These are phyloP conservation scores for Gymnarchus niloticus DNA, from an alignment of 2,113 vertebrate species.

Conservation along the genomic window DNA sequence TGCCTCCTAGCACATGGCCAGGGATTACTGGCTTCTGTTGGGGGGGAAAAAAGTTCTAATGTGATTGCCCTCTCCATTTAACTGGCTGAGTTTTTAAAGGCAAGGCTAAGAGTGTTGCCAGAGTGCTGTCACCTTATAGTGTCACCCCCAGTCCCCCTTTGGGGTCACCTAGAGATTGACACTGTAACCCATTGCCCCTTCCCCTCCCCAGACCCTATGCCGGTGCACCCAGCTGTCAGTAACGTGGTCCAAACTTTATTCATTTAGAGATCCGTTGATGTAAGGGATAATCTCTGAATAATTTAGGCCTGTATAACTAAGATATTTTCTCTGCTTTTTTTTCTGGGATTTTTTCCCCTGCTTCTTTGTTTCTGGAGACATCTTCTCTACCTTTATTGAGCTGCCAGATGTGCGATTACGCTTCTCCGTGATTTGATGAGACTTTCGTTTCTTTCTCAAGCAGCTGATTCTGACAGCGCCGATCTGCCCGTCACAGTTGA, in stretches of 20 bases:
- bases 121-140: conserved; percentile 65
- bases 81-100: conserved; percentile 49
- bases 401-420: conserved; percentile 74
- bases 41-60: conserved; percentile 46
- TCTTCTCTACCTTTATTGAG: conserved; percentile 52
- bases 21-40: conserved; percentile 47
- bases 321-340: conserved; percentile 66
- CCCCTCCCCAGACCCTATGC: conserved; percentile 70
- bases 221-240: conserved; percentile 78
- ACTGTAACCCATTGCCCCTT: conserved; percentile 73
- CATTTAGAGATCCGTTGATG: conserved; percentile 72
- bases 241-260: conserved; percentile 77
- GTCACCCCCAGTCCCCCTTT: conserved; percentile 60
- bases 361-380: conserved; percentile 21
- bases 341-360: conserved; percentile 40
- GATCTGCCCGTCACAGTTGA: conserved; percentile 57
- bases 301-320: conserved; percentile 79
- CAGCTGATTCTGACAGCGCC: conserved; percentile 50
- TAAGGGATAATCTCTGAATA: conserved; percentile 95
- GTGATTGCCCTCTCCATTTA: conserved; percentile 68
- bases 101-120: conserved; percentile 53
- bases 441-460: conserved; percentile 45
- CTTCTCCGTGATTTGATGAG: conserved; percentile 60
- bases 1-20: conserved; percentile 41
- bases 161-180: conserved; percentile 75